Conservation (phyloP, 2,888 invertebrate species). For the Serripes groenlandicus region DNA sequence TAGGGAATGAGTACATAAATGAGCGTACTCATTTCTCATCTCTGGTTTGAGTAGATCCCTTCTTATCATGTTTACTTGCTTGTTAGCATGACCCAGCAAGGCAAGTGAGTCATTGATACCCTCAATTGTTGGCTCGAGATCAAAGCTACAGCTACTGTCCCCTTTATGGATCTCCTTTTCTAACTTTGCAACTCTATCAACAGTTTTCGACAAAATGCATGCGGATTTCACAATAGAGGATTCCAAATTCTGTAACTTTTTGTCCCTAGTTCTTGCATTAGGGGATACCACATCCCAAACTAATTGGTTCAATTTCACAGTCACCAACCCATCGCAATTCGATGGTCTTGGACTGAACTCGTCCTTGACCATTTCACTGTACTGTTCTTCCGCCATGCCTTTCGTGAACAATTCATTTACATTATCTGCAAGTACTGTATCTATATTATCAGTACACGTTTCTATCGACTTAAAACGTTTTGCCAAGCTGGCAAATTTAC, state of each 20-base stretch:
- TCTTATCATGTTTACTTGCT: conserved; percentile 25
- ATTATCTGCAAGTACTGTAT: not conserved
- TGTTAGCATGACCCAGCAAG: conserved; percentile 54
- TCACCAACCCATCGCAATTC: conserved; percentile 46
- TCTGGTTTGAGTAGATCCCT: conserved; percentile 16
- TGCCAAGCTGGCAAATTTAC: not conserved
- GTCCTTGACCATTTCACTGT: conserved; percentile 37
- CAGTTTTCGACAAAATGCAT: conserved; percentile 42
- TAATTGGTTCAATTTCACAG: conserved; percentile 32
- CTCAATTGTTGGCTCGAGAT: conserved; percentile 32
- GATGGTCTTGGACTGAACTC: conserved; percentile 35
- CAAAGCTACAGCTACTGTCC: conserved; percentile 5
- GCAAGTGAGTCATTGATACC: conserved; percentile 32
- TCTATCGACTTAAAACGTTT: not conserved
- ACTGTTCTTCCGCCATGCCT: conserved; percentile 48
- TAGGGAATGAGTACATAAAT: conserved; percentile 3
- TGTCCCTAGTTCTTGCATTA: conserved; percentile 20
- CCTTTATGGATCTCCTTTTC: conserved; percentile 11
- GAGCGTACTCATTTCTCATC: conserved; percentile 2
- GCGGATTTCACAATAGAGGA: conserved; percentile 42
- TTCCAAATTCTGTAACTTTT: conserved; percentile 37
- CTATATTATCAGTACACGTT: not conserved
- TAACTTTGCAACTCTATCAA: conserved; percentile 30
- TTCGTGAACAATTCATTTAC: conserved; percentile 24
- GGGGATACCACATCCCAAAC: conserved; percentile 40